These are phyloP conservation scores for Poeciliopsis infans DNA, from an alignment of 2,797 vertebrate genomes.

Conservation along the genomic window DNA sequence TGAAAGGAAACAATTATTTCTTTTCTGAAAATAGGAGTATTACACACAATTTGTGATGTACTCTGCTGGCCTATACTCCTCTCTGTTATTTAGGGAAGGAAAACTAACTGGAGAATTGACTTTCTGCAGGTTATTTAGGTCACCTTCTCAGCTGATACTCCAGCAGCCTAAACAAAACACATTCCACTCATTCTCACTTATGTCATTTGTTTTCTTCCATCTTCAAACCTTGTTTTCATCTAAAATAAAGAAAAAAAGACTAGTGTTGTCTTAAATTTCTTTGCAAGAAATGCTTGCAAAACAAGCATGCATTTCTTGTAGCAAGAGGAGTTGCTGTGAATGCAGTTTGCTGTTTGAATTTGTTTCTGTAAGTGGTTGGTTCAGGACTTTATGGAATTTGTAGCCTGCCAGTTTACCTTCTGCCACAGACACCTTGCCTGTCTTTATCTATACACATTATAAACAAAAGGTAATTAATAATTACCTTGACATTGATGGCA, in stretches of 20 bases:
- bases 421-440: background rate
- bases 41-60: background rate
- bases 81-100: background rate
- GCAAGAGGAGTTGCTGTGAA: background rate
- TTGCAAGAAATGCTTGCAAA: background rate
- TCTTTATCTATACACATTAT: background rate
- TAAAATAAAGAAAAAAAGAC: background rate
- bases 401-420: background rate
- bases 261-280: background rate
- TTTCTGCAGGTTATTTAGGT: background rate
- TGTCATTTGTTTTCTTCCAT: no score
- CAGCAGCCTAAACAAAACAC: background rate
- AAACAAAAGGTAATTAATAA: background rate
- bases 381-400: background rate
- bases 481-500: background rate
- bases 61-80: background rate
- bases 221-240: background rate
- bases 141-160: background rate
- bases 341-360: background rate
- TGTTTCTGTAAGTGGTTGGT: background rate
- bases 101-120: background rate
- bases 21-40: background rate
- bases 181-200: background rate
- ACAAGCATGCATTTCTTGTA: background rate
- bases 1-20: background rate